Percentiles rank a stretch among this genome's conserved stretches.
Evolutionary conservation across 1,140 invertebrate genomes (phyloP).

Genomic region (Apocrypta bakeri): DNA sequence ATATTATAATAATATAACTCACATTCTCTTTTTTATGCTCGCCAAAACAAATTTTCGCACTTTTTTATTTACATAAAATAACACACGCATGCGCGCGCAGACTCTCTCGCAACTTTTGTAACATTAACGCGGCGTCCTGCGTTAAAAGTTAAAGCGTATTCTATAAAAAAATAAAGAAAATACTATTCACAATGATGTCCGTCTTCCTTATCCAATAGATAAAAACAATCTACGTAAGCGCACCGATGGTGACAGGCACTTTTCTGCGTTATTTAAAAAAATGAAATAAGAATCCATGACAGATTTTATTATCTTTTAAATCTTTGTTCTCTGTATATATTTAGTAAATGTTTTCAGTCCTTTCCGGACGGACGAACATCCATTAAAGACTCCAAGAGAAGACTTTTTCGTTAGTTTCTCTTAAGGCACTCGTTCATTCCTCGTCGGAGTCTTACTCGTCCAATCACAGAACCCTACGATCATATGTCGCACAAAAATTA

Average conservation of each 20-base stretch:
- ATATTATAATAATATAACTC: constrained; percentile 28
- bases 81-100: constrained; percentile 53
- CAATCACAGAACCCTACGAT: constrained; percentile 55
- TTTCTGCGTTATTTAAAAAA: constrained; percentile 44
- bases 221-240: constrained; percentile 57
- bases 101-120: constrained; percentile 50
- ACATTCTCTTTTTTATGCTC: constrained; percentile 44
- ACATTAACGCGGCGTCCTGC: constrained; percentile 55
- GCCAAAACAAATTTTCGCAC: constrained; percentile 22
- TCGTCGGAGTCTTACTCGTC: constrained; percentile 35
- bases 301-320: constrained; percentile 31
- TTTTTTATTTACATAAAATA: constrained; percentile 56
- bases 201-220: constrained; percentile 49
- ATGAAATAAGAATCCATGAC: constrained; percentile 37
- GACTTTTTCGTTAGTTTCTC: constrained; percentile 17
- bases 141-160: constrained; percentile 60
- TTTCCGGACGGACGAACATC: constrained; percentile 21
- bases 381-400: constrained; percentile 22
- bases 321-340: constrained; percentile 4
- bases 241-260: constrained; percentile 51
- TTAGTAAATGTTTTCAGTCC: constrained; percentile 43
- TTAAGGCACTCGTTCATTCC: constrained; percentile 46
- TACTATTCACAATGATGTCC: constrained; percentile 64
- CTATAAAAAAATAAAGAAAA: constrained; percentile 59
- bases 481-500: constrained; percentile 42